Evolutionary conservation across 2,888 invertebrate genomes (phyloP).

Genomic region (Pammene fasciana): DNA sequence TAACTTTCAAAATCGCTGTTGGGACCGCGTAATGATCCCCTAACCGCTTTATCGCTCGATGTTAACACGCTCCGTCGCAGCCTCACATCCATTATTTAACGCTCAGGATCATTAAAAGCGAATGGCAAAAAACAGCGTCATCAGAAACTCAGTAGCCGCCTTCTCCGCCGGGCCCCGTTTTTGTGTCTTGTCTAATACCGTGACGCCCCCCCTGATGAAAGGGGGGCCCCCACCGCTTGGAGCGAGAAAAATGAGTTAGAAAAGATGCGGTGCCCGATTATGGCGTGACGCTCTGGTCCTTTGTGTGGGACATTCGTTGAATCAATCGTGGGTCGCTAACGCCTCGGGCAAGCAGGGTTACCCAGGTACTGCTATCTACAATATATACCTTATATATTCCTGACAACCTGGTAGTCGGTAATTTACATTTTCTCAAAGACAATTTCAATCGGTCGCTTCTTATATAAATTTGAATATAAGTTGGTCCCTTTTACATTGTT

Average conservation of each 20-base stretch:
- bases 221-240: constrained; percentile 58
- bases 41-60: neutral
- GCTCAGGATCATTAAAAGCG: constrained; percentile 51
- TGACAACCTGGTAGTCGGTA: too few species aligned
- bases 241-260: constrained; percentile 84
- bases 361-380: constrained; percentile 52
- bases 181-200: constrained; percentile 83
- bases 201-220: constrained; percentile 78
- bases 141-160: constrained; percentile 75
- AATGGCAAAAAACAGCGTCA: constrained; percentile 59
- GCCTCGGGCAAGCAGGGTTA: constrained; percentile 55
- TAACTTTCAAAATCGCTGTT: neutral
- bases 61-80: constrained; percentile 27
- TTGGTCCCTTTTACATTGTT: too few species aligned
- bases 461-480: too few species aligned
- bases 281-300: constrained; percentile 73
- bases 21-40: constrained; percentile 1
- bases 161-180: constrained; percentile 76
- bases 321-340: constrained; percentile 71
- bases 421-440: too few species aligned
- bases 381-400: too few species aligned
- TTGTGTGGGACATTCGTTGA: constrained; percentile 77
- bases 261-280: constrained; percentile 82
- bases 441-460: too few species aligned
- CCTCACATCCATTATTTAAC: constrained; percentile 38